Percentiles rank a stretch among this genome's conserved stretches.
These are phyloP conservation scores for Bos javanicus DNA, from an alignment of 2,113 vertebrate species.

Conservation along the genomic window DNA sequence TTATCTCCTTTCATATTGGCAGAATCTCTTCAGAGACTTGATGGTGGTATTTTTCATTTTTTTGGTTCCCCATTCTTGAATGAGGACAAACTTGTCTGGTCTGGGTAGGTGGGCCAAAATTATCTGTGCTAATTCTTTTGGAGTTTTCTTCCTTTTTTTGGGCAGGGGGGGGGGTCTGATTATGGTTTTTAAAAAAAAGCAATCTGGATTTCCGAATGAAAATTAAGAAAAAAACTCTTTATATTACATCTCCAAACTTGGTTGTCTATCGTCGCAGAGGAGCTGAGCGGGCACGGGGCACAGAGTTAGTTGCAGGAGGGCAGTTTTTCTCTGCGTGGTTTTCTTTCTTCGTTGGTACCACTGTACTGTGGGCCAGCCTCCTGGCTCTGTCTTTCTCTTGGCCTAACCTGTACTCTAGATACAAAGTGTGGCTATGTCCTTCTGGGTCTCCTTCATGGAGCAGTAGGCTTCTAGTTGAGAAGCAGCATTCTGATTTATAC, in stretches of 20 bases:
- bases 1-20: not conserved
- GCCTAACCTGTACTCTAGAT: not conserved
- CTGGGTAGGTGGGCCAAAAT: not conserved
- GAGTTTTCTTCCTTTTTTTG: not conserved
- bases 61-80: not conserved
- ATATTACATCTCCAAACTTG: not conserved
- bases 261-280: not conserved
- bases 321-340: not conserved
- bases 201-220: not conserved
- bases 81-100: not conserved
- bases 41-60: not conserved
- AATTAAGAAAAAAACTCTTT: not conserved
- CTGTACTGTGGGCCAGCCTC: not conserved
- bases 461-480: not conserved
- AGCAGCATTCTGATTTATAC: not conserved
- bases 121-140: not conserved
- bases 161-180: rapidly evolving
- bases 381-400: not conserved
- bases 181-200: not conserved
- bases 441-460: not conserved
- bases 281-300: rapidly evolving
- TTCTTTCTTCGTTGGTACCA: not conserved
- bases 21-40: not conserved
- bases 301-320: not conserved
- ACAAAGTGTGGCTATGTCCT: not conserved